Evolutionary conservation across 2,113 vertebrate genomes (phyloP).

Genomic region (Phaethon lepturus): DNA sequence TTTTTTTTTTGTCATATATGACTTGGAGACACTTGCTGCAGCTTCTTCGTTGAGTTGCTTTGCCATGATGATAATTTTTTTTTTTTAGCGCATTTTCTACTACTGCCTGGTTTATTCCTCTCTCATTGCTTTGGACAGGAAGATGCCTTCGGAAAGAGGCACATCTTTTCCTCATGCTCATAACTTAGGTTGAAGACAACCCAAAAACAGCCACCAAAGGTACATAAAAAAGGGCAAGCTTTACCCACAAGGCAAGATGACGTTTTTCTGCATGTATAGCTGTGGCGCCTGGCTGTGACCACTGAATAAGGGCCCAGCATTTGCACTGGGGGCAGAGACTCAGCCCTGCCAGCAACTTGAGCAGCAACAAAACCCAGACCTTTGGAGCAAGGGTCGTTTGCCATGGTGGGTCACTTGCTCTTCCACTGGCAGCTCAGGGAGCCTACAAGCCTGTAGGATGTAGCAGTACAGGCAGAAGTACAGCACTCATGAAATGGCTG

Average conservation of each 20-base stretch:
- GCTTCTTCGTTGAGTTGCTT: background rate
- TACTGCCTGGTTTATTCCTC: background rate
- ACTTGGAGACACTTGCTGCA: background rate
- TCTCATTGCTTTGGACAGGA: background rate
- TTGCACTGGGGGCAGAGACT: background rate
- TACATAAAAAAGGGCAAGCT: background rate
- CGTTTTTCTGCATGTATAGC: background rate
- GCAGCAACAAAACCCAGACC: background rate
- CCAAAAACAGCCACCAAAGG: background rate
- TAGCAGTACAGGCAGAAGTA: background rate
- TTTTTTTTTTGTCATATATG: background rate
- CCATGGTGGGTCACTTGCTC: background rate
- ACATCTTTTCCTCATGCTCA: background rate
- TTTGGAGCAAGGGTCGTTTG: background rate
- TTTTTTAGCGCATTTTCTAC: background rate
- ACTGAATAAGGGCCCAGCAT: fast-evolving
- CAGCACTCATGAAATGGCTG: background rate
- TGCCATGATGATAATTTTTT: background rate
- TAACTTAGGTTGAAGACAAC: background rate
- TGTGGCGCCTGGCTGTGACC: background rate
- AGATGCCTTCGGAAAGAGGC: background rate
- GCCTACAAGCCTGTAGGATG: fast-evolving
- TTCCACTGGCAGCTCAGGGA: fast-evolving
- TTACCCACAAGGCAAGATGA: background rate
- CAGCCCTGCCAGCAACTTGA: background rate